Percentiles rank a stretch among this genome's conserved stretches.
phyloP scores from a whole-genome alignment of 2,113 vertebrate species.

The Pluvialis apricaria region DNA sequence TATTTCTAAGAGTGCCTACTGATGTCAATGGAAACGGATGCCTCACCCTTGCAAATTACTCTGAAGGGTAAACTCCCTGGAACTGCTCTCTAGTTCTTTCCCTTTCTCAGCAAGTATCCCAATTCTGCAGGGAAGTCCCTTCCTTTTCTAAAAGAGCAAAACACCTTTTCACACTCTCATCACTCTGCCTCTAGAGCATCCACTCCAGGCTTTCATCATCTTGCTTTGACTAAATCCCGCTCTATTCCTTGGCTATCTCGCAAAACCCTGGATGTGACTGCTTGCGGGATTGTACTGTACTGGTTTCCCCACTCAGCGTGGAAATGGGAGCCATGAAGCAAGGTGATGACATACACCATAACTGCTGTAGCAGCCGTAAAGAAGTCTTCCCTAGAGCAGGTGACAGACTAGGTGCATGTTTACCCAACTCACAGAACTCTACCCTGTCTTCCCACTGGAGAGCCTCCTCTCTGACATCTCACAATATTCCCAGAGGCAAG shows the following conservation, averaged over 20 bases:
- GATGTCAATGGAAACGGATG: background rate
- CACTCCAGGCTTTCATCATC: background rate
- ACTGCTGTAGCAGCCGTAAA: background rate
- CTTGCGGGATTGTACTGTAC: fast-evolving
- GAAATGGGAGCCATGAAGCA: background rate
- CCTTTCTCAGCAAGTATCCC: background rate
- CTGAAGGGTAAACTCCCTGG: background rate
- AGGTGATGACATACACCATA: fast-evolving
- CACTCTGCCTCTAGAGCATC: background rate
- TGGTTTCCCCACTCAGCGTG: fast-evolving
- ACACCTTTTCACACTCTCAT: background rate
- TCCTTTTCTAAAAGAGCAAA: background rate
- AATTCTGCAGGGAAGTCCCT: background rate
- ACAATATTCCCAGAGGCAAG: background rate
- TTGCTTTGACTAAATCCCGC: background rate
- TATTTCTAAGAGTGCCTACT: background rate
- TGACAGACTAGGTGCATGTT: background rate
- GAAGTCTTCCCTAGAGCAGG: background rate
- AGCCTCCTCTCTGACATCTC: background rate
- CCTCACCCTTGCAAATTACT: background rate
- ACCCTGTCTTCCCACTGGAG: background rate
- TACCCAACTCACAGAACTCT: background rate
- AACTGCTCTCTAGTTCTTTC: background rate
- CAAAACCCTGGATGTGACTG: background rate
- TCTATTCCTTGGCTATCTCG: background rate